Conservation (phyloP, 2,113 vertebrate species). For the Litocranius walleri region DNA sequence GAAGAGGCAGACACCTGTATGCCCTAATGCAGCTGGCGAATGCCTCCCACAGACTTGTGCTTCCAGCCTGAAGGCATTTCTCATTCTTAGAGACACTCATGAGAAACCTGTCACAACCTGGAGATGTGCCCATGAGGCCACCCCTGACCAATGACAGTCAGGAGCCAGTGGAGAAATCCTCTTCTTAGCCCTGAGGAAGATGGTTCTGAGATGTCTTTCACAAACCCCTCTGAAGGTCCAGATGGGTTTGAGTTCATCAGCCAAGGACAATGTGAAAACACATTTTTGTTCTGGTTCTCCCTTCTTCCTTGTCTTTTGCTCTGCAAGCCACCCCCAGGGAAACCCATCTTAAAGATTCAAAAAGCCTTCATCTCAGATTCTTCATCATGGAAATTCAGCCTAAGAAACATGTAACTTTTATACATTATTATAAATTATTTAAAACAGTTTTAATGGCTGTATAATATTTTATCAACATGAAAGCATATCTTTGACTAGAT, state of each 20-base stretch:
- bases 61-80: background rate
- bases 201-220: background rate
- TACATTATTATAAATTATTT: background rate
- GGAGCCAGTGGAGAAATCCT: background rate
- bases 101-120: background rate
- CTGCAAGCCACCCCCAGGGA: background rate
- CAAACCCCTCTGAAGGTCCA: background rate
- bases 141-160: background rate
- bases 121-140: background rate
- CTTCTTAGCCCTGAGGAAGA: background rate
- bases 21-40: background rate
- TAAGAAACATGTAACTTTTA: background rate
- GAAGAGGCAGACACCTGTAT: accelerated
- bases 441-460: background rate
- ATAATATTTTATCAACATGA: background rate
- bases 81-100: background rate
- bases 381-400: background rate
- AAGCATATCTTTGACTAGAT: no score
- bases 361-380: background rate
- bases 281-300: background rate
- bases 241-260: background rate
- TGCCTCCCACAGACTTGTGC: background rate
- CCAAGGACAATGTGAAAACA: background rate
- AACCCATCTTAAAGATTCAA: background rate
- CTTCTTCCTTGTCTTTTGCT: background rate